These are phyloP conservation scores for Apostichopus parvimensis DNA, from an alignment of 35 echinoderm and acorn worm species.

Conservation along the genomic window DNA sequence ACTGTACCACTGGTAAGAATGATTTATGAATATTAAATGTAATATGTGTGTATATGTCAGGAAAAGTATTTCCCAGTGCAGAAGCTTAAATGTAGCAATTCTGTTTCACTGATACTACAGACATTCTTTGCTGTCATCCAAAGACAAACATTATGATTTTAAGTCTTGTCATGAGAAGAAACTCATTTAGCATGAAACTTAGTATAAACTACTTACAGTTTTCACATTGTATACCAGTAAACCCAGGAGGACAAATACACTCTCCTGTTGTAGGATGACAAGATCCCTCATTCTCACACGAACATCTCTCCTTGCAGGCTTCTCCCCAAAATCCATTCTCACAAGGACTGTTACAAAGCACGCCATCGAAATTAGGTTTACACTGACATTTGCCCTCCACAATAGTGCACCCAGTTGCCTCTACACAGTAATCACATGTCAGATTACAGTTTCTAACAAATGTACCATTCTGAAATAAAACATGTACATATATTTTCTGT, in stretches of 20 bases:
- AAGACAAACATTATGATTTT: too few species aligned
- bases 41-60: too few species aligned
- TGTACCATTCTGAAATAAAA: constrained; percentile 22
- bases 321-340: constrained; percentile 60
- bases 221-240: constrained; percentile 59
- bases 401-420: constrained; percentile 64
- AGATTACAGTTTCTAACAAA: constrained; percentile 65
- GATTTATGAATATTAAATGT: too few species aligned
- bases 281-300: constrained; percentile 61
- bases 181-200: too few species aligned
- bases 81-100: too few species aligned
- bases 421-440: constrained; percentile 63
- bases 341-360: constrained; percentile 71
- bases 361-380: constrained; percentile 57
- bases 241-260: constrained; percentile 76
- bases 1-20: constrained; percentile 1
- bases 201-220: constrained; percentile 4
- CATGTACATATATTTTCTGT: too few species aligned
- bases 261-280: constrained; percentile 53
- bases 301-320: constrained; percentile 50
- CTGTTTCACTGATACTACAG: too few species aligned
- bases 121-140: too few species aligned
- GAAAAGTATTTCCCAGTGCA: too few species aligned
- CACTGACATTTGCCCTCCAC: constrained; percentile 70
- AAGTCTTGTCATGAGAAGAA: not conserved